These are phyloP conservation scores for Turnix velox DNA, from an alignment of 2,113 vertebrate genomes.

Conservation along the genomic window DNA sequence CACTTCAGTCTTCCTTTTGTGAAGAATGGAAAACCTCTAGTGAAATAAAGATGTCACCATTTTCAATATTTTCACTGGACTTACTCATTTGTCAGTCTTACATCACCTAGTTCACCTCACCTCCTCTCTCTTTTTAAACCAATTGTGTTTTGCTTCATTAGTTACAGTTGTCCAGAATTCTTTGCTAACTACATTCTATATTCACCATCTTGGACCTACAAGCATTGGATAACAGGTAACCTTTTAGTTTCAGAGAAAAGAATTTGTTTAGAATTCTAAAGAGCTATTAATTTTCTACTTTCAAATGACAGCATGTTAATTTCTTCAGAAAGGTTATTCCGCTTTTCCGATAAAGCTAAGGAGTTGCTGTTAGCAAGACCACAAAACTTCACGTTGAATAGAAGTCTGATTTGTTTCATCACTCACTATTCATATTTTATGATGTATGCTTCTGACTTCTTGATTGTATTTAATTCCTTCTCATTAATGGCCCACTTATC, in stretches of 20 bases:
- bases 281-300: not conserved
- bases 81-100: not conserved
- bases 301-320: not conserved
- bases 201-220: not conserved
- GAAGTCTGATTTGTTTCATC: constrained; percentile 1
- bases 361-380: not conserved
- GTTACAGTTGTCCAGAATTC: not conserved
- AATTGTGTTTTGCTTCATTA: not conserved
- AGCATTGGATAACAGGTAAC: not conserved
- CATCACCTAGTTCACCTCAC: not conserved
- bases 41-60: not conserved
- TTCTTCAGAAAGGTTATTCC: not conserved
- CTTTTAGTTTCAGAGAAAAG: not conserved
- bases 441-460: constrained; percentile 11
- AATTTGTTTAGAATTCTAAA: constrained; percentile 7
- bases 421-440: not conserved
- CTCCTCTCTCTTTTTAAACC: not conserved
- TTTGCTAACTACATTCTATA: not conserved
- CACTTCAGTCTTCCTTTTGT: not conserved
- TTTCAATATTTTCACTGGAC: not conserved
- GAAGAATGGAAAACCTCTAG: not conserved
- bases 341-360: not conserved
- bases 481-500: not conserved
- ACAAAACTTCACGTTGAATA: not conserved
- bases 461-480: not conserved